Base-by-base conservation (phyloP, 2,113 vertebrate genomes). In the Fregetta grallaria region DNA sequence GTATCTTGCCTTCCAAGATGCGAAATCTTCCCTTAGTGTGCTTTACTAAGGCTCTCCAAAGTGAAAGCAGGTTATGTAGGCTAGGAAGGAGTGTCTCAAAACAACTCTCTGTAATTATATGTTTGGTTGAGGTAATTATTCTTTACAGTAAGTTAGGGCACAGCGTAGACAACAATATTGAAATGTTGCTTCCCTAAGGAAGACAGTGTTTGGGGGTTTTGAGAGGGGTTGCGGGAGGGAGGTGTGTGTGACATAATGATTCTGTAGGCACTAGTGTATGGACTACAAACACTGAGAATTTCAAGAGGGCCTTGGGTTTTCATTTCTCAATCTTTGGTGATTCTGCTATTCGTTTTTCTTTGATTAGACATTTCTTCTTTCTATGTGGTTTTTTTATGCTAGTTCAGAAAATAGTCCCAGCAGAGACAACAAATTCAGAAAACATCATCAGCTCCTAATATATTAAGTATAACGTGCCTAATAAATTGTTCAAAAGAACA, bases 1-100 rank as follows among this genome's bases (percentile, higher is more conserved):
- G 8, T 61, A 22, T 68, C 71, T 58, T 88, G 49, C 13, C 52
- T 92, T 87, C 40, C 25, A 34, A 44, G 32, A n/a, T 71, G 21
- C 32, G 62, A 58, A 66, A 44, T 73, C 50, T 86, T 80, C 17
- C 25, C 12, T 58, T 74, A 15, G 7, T 38, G 20, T 76, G 10
- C 50, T 84, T 68, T 74, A 42, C 32, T 52, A 55, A 65, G 76
- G 52, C 76, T 87, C 61, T 84, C 74, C 76, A 85, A 87, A 96
- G 87, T 92, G 91, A 89, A 94, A 96, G 93, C 94, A 78, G 47
- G 87, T 92, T 96, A 78, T 96, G 84, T 95, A 81, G 94, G 95
- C 95, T 96, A 84, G 61, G 73, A 72, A 89, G 93, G 96, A 95
- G 93, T 89, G 80, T 89, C 91, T 94, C 73, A 87, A 96, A 96